Percentiles rank a stretch among this genome's conserved stretches.
Conservation (phyloP, 1,140 invertebrate species). For the Chlorops oryzae region DNA sequence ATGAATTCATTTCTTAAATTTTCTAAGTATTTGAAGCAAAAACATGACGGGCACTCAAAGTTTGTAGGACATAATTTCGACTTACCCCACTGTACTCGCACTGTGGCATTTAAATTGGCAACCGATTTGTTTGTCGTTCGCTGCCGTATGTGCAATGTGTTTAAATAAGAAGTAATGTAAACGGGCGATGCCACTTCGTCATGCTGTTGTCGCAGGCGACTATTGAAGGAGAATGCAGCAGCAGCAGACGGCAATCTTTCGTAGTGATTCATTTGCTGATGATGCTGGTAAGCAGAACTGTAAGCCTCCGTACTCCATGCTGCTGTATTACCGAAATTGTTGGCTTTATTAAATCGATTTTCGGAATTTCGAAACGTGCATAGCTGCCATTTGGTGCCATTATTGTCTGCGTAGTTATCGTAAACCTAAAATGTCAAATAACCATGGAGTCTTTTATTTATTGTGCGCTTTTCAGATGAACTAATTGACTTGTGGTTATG, state of each 20-base stretch:
- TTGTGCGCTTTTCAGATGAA: too few species aligned
- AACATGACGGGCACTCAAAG: too few species aligned
- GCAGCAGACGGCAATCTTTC: slow-evolving; percentile 27
- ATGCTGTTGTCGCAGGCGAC: too few species aligned
- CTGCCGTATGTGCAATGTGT: slow-evolving; percentile 55
- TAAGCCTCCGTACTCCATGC: neutral
- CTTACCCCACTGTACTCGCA: slow-evolving; percentile 39
- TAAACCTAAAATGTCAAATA: slow-evolving; percentile 42
- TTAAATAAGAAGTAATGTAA: slow-evolving; percentile 57
- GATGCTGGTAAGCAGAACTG: slow-evolving; percentile 1
- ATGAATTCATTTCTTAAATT: too few species aligned
- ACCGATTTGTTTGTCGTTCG: slow-evolving; percentile 43
- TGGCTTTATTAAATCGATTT: slow-evolving; percentile 4
- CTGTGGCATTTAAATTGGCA: slow-evolving; percentile 52
- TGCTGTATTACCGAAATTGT: slow-evolving; percentile 1
- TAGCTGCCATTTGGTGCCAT: slow-evolving; percentile 60
- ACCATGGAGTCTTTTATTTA: too few species aligned
- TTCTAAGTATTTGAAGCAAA: too few species aligned
- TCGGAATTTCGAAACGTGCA: slow-evolving; percentile 40
- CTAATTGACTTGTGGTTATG: too few species aligned
- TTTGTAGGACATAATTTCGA: neutral
- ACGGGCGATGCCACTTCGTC: slow-evolving; percentile 48
- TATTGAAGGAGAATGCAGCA: too few species aligned
- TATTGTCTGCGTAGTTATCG: slow-evolving; percentile 61
- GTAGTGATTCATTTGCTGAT: neutral